phyloP scores from a whole-genome alignment of 2,113 vertebrate species.

The Rhea pennata region DNA sequence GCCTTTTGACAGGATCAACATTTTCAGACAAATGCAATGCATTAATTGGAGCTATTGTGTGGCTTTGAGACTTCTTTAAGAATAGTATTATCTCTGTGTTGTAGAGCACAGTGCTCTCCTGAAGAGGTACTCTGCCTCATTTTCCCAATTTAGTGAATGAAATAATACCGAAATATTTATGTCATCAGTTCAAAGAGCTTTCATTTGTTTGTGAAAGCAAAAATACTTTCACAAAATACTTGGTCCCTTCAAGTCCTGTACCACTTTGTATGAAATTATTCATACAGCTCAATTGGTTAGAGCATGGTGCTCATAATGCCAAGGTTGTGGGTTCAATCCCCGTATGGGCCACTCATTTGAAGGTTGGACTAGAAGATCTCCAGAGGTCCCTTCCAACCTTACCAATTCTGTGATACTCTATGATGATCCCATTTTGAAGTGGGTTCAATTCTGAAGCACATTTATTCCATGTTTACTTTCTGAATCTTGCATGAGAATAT shows the following conservation, averaged over 20 bases:
- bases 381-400: too few species aligned
- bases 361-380: too few species aligned
- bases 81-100: background rate
- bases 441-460: background rate
- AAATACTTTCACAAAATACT: conserved; percentile 37
- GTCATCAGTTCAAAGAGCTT: background rate
- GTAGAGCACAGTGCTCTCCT: background rate
- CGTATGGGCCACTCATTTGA: too few species aligned
- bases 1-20: background rate
- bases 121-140: background rate
- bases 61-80: background rate
- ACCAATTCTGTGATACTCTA: too few species aligned
- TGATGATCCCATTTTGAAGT: background rate
- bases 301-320: too few species aligned
- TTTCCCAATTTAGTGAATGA: conserved; percentile 11
- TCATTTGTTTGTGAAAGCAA: conserved; percentile 54
- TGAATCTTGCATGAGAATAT: conserved; percentile 62
- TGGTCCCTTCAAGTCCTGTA: background rate
- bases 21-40: background rate
- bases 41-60: background rate
- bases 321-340: too few species aligned
- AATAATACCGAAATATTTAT: conserved; percentile 49
- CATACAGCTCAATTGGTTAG: background rate
- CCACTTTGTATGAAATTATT: conserved; percentile 41
- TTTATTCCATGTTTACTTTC: conserved; percentile 51